Percentiles rank a stretch among this genome's conserved stretches.
These are phyloP conservation scores for Salvelinus sp. DNA, from an alignment of 2,113 vertebrate species.

Conservation along the genomic window DNA sequence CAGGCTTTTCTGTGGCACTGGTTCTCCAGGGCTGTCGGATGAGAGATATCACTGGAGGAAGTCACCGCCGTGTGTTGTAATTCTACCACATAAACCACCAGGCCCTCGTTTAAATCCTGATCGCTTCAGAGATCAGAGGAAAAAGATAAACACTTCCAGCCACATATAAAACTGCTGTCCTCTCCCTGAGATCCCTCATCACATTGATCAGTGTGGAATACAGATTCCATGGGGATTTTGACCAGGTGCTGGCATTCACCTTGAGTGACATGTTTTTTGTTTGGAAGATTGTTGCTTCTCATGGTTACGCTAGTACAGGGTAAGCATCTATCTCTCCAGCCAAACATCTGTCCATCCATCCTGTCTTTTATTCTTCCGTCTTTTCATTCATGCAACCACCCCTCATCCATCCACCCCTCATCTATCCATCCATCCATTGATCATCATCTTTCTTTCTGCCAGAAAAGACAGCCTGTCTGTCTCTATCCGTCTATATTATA, in stretches of 20 bases:
- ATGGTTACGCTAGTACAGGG: conserved; percentile 12
- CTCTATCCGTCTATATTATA: conserved; percentile 1
- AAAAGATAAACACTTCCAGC: conserved; percentile 37
- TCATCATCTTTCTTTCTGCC: conserved; percentile 5
- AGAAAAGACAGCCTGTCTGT: conserved; percentile 16
- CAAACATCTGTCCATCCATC: conserved; percentile 28
- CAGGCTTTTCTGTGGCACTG: conserved; percentile 42
- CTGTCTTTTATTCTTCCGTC: not conserved
- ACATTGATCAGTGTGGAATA: conserved; percentile 34
- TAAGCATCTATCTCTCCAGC: conserved; percentile 18
- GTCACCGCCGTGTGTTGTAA: conserved; percentile 43
- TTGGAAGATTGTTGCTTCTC: conserved; percentile 15
- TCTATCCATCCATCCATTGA: conserved; percentile 8
- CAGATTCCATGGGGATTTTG: conserved; percentile 1
- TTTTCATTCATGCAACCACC: not conserved
- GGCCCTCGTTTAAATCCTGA: conserved; percentile 53
- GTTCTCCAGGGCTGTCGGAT: conserved; percentile 16
- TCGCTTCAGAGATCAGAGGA: conserved; percentile 39
- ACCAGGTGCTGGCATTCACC: conserved; percentile 38
- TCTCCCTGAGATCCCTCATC: conserved; percentile 49
- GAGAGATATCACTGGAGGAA: conserved; percentile 53
- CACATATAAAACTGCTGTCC: conserved; percentile 1
- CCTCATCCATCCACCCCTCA: conserved; percentile 3
- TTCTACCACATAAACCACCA: conserved; percentile 50
- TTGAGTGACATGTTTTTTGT: conserved; percentile 42